These are phyloP conservation scores for Harpagus bidentatus DNA, from an alignment of 2,113 vertebrate genomes.

Conservation along the genomic window DNA sequence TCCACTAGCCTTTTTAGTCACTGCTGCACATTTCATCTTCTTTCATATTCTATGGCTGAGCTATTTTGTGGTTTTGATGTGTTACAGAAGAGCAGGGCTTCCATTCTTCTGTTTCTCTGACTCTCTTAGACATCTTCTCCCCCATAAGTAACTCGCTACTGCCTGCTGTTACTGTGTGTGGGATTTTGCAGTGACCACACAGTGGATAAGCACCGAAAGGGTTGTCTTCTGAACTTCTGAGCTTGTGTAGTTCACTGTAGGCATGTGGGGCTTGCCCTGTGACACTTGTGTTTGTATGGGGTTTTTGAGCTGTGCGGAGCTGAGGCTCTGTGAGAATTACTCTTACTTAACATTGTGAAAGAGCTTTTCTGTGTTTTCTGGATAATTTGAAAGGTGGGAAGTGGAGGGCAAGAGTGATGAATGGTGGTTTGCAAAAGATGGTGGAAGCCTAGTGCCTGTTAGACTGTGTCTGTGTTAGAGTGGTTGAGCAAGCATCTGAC, in stretches of 20 bases:
- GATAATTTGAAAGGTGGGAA: background rate
- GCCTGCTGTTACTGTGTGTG: background rate
- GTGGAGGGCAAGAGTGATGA: background rate
- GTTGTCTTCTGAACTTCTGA: background rate
- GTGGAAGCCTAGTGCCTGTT: background rate
- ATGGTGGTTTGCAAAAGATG: background rate
- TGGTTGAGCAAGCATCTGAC: background rate
- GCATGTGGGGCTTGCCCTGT: background rate
- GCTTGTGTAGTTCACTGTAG: background rate
- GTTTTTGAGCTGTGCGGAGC: background rate
- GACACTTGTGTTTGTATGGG: background rate
- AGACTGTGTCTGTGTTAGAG: background rate
- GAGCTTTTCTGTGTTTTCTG: background rate
- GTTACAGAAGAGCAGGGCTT: background rate
- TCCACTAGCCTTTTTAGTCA: background rate
- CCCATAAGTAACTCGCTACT: background rate
- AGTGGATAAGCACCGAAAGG: background rate
- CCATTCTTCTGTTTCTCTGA: background rate
- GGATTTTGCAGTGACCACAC: background rate
- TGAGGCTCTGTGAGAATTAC: background rate
- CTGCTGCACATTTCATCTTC: background rate
- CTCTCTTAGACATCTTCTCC: background rate
- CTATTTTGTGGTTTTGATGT: background rate
- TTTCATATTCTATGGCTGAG: background rate
- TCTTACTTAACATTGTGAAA: background rate